Percentiles rank a stretch among this genome's conserved stretches.
These are phyloP conservation scores for Lasioglossum lativentre DNA, from an alignment of 2,888 invertebrate species.

Conservation along the genomic window DNA sequence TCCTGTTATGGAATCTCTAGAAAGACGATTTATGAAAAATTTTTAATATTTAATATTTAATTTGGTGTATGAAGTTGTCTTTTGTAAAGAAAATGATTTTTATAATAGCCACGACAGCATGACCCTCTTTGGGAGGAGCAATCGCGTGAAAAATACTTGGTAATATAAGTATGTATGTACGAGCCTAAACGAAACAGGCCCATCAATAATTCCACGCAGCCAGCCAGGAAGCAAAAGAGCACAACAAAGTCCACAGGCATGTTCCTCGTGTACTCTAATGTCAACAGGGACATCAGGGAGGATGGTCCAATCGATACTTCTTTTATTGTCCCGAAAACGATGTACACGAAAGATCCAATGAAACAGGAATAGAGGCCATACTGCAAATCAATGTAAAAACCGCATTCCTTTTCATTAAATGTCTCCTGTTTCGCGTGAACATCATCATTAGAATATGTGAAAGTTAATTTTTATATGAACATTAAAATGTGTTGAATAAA, in stretches of 20 bases:
- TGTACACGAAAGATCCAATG: conserved; percentile 93
- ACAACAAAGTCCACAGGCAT: conserved; percentile 90
- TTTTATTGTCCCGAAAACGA: conserved; percentile 94
- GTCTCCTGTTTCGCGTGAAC: neutral
- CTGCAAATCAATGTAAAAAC: conserved; percentile 80
- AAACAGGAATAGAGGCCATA: conserved; percentile 97
- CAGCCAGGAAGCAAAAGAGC: conserved; percentile 91
- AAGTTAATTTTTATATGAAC: neutral
- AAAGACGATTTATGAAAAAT: neutral
- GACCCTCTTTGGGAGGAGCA: neutral
- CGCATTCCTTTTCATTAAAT: neutral
- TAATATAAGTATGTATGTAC: too few relatives aligned
- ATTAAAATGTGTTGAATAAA: neutral
- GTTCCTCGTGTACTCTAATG: conserved; percentile 89
- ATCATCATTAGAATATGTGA: neutral
- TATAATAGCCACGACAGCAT: too few relatives aligned
- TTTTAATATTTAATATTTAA: too few relatives aligned
- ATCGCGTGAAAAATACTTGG: neutral
- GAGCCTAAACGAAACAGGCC: conserved; percentile 92
- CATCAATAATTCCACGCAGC: conserved; percentile 92
- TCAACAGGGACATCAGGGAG: conserved; percentile 95
- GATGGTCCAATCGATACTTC: conserved; percentile 97
- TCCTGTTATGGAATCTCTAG: too few relatives aligned
- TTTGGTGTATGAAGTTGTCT: neutral
- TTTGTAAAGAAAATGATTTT: too few relatives aligned